Evolutionary conservation across 2,888 invertebrate species (phyloP), one percentile per base, ranked within the genome.

Genomic region (Drosophila anomelani): DNA sequence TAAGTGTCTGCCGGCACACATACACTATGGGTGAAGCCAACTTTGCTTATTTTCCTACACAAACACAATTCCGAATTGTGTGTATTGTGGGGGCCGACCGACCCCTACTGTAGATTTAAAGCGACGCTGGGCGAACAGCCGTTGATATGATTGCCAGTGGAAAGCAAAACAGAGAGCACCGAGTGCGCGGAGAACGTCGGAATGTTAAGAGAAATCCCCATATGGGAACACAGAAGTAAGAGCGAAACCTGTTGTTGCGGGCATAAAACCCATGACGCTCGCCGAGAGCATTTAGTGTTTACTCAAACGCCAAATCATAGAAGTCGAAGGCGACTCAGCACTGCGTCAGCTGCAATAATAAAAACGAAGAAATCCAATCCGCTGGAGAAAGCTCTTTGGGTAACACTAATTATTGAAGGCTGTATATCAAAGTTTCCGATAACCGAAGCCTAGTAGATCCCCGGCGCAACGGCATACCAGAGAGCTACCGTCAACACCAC

Each of bases 381-480:
- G 12, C 59, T 69, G 58, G 46, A 69, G 64, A 63, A 70, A 73
- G 59, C 51, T 23, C 12, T 17, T 15, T 15, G 36, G 36, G 36
- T 41, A 67, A 64, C 20, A 34, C 56, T 26, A 59, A 36, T 41
- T 29, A 62, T 15, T 29, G 15, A 10, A 17, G 36, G 41, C 15
- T 6, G 26, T 55, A 15, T 58, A 67, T 49, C 29, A 36, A 32
- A 39, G 44, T 54, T 61, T 49, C 20, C 41, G 71, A 70, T 75
- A 60, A 51, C 46, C 54, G 12, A n/a, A 51, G 39, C 53, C 26
- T n/a, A 47, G 39, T 63, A 20, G 46, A 59, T 55, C 29, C 54
- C 56, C 56, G 29, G 17, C 78, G 81, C 77, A 63, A 84, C 83
- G 89, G 87, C 84, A 70, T 58, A 68, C 44, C 87, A 59, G 57